phyloP scores from a whole-genome alignment of 2,888 invertebrate genomes.

The Epistrophella euchroma region DNA sequence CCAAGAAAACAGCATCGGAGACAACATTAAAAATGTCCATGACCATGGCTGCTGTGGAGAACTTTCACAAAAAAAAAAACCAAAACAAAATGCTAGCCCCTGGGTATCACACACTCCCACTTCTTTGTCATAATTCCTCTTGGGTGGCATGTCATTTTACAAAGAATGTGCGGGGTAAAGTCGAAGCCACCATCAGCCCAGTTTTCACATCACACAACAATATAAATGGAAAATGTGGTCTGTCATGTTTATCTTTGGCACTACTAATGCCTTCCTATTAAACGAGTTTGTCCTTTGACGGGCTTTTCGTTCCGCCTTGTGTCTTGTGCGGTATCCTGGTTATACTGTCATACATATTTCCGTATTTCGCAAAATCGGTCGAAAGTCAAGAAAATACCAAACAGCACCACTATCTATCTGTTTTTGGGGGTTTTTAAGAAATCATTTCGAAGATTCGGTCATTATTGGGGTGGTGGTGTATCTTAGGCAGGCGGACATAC shows the following conservation, averaged over 20 bases:
- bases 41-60: constrained; percentile 56
- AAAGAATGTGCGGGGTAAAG: constrained; percentile 12
- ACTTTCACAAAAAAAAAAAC: constrained; percentile 29
- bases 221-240: constrained; percentile 74
- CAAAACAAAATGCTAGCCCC: constrained; percentile 42
- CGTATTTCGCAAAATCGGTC: constrained; percentile 13
- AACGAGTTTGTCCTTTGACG: constrained; percentile 69
- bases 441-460: constrained; percentile 64
- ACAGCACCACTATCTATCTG: constrained; percentile 37
- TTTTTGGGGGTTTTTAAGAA: constrained; percentile 56
- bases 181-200: constrained; percentile 34
- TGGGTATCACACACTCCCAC: constrained; percentile 67
- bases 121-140: constrained; percentile 51
- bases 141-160: constrained; percentile 33
- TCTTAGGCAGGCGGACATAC: constrained; percentile 42
- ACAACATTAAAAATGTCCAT: constrained; percentile 70
- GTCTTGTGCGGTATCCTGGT: not conserved
- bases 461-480: constrained; percentile 56
- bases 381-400: constrained; percentile 58
- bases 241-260: constrained; percentile 76
- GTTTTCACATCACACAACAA: constrained; percentile 58
- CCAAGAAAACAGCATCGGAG: constrained; percentile 43
- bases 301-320: constrained; percentile 19
- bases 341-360: not conserved
- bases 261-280: constrained; percentile 74